A percentile compares a stretch with the other conserved stretches of the same genome.
Conservation (phyloP, 2,113 vertebrate genomes). For the Thunnus thynnus region DNA sequence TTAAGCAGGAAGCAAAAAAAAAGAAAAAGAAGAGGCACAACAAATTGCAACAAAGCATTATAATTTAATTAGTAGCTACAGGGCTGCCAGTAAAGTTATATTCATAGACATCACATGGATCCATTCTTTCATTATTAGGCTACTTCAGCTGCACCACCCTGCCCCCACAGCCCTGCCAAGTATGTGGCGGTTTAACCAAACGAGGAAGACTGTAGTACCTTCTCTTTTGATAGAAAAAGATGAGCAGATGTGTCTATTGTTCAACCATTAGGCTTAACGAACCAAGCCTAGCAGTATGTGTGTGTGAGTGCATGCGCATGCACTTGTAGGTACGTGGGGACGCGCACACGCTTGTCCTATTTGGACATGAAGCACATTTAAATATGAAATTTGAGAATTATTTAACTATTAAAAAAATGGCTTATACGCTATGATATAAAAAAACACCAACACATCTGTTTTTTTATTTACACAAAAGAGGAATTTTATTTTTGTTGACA, state of each 20-base stretch:
- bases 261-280: constrained; percentile 90
- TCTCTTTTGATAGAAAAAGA: constrained; percentile 79
- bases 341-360: constrained; percentile 38
- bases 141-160: constrained; percentile 33
- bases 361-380: constrained; percentile 34
- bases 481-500: constrained; percentile 41
- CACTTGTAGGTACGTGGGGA: constrained; percentile 17
- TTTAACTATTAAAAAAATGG: background rate
- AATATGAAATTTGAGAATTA: constrained; percentile 17
- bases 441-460: background rate
- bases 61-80: constrained; percentile 22
- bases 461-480: background rate
- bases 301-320: constrained; percentile 35
- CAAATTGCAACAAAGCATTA: background rate
- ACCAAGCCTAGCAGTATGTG: constrained; percentile 84
- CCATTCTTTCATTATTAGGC: constrained; percentile 36
- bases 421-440: too few relatives aligned
- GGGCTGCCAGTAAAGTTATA: constrained; percentile 10
- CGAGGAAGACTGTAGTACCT: constrained; percentile 67
- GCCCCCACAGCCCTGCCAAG: constrained; percentile 31
- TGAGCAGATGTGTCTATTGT: constrained; percentile 95
- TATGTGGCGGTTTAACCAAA: constrained; percentile 82
- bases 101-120: constrained; percentile 8
- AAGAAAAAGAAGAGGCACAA: background rate
- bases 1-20: background rate